Evolutionary conservation across 2,113 vertebrate genomes (phyloP).

Genomic region (Prochilodus magdalenae): DNA sequence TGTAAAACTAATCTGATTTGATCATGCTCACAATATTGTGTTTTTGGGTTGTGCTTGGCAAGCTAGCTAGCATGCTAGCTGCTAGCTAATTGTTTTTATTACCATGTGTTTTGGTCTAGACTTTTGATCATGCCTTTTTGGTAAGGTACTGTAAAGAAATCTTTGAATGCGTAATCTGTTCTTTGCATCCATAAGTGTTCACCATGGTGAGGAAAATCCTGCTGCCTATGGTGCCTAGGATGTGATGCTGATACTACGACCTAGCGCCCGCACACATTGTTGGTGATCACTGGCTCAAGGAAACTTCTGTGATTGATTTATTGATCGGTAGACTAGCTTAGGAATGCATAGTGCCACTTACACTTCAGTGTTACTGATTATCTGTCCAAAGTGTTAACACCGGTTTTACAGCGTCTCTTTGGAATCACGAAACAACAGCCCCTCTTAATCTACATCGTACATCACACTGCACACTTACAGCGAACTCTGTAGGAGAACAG

Average conservation of each 20-base stretch:
- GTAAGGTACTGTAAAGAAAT: no score
- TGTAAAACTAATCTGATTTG: no score
- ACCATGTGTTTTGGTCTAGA: no score
- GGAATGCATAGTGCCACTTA: neutral
- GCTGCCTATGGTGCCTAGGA: no score
- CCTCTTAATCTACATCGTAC: neutral
- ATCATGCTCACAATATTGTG: no score
- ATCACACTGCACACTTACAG: neutral
- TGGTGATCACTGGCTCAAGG: neutral
- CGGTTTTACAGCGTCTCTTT: neutral
- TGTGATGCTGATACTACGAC: neutral
- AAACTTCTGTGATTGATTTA: neutral
- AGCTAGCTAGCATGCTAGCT: no score
- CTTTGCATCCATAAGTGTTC: no score
- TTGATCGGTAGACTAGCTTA: neutral
- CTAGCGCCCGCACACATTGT: neutral
- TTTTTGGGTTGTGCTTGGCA: no score
- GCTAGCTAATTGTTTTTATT: no score
- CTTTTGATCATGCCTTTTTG: no score
- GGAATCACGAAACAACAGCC: neutral
- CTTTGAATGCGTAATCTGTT: no score
- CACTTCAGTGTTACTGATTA: neutral
- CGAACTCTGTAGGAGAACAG: neutral
- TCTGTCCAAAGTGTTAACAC: neutral
- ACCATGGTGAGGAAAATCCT: no score